Conservation (phyloP, 2,888 invertebrate species). For the Nemotelus pantherinus region DNA sequence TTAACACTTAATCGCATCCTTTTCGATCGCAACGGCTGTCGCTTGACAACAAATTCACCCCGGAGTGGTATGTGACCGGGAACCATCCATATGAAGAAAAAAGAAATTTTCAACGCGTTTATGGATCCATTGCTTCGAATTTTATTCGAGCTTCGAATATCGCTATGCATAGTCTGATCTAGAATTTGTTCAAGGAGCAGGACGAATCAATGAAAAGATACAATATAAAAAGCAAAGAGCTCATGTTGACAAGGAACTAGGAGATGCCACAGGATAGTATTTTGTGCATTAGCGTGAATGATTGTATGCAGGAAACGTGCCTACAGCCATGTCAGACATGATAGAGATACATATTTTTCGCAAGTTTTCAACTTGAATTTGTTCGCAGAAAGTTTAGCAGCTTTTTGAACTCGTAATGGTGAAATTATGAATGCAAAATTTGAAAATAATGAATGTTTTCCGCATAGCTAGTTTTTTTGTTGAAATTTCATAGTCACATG, state of each 20-base stretch:
- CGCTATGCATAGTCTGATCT: too few relatives aligned
- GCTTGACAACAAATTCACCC: too few relatives aligned
- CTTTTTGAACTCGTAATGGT: conserved; percentile 8
- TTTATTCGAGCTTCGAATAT: too few relatives aligned
- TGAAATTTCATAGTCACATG: too few relatives aligned
- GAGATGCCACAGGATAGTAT: neutral
- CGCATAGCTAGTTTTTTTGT: too few relatives aligned
- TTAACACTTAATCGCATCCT: neutral
- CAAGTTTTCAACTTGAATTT: neutral
- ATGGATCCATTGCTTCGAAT: too few relatives aligned
- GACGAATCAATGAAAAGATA: neutral
- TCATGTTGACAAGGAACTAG: neutral
- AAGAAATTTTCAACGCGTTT: neutral
- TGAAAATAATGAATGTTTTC: neutral
- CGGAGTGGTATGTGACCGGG: too few relatives aligned
- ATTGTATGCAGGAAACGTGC: conserved; percentile 7
- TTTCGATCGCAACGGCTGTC: neutral
- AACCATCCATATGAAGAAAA: neutral
- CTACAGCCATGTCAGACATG: neutral
- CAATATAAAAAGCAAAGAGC: neutral
- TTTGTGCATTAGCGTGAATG: neutral
- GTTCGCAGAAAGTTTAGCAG: neutral
- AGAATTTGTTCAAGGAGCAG: neutral
- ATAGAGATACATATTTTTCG: neutral
- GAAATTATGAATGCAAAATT: neutral